Evolutionary conservation across 2,888 invertebrate species (phyloP).

Genomic region (Anoplius nigerrimus): DNA sequence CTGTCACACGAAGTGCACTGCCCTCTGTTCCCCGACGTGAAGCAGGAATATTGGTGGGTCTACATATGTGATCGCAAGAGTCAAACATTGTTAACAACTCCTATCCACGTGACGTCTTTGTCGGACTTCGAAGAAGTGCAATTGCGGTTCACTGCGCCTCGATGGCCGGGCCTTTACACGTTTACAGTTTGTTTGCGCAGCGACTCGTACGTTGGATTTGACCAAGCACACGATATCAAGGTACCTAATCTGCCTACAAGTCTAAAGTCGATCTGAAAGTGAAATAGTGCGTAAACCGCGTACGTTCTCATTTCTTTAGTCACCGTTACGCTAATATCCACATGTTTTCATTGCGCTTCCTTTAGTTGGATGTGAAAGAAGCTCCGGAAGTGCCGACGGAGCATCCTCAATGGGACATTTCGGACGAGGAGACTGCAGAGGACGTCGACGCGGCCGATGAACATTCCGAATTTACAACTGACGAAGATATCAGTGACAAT

Average conservation of each 20-base stretch:
- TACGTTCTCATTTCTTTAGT: too few relatives aligned
- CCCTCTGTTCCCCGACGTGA: constrained; percentile 94
- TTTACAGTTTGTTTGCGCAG: constrained; percentile 92
- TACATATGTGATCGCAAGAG: constrained; percentile 98
- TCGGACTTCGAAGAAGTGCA: constrained; percentile 93
- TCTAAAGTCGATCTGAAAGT: too few relatives aligned
- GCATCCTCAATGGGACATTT: constrained; percentile 99
- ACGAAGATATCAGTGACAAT: constrained; percentile 81
- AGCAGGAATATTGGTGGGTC: constrained; percentile 99
- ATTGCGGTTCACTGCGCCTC: constrained; percentile 94
- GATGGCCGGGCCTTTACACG: constrained; percentile 93
- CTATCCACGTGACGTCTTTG: constrained; percentile 95
- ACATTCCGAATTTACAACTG: constrained; percentile 82
- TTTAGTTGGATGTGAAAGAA: constrained; percentile 95
- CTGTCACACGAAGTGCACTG: constrained; percentile 97
- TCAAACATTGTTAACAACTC: constrained; percentile 92
- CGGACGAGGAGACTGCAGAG: constrained; percentile 91
- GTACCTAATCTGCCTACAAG: constrained; percentile 68
- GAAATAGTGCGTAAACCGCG: too few relatives aligned
- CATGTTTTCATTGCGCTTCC: constrained; percentile 46
- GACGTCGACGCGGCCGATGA: constrained; percentile 80
- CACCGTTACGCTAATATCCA: background rate
- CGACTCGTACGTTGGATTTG: constrained; percentile 98
- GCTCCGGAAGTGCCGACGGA: constrained; percentile 93
- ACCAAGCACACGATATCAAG: constrained; percentile 95